Conservation (phyloP, 37 sponge, comb jelly and placozoan genomes). For the Theonella swinhoei region DNA sequence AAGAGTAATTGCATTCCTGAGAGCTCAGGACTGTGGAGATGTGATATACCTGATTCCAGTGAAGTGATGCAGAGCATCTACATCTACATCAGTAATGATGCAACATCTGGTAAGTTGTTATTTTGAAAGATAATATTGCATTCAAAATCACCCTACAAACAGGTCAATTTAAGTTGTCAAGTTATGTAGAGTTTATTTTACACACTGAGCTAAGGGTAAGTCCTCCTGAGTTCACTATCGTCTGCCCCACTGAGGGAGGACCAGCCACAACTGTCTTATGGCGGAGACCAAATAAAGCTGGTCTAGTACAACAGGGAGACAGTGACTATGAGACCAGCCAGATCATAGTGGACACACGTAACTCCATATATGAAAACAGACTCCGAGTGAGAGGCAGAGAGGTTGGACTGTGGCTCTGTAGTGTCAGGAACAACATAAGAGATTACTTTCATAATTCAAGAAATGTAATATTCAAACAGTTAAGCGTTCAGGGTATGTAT, state of each 20-base stretch:
- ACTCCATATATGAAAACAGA: not conserved
- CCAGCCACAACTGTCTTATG: too few relatives aligned
- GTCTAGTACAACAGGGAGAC: too few relatives aligned
- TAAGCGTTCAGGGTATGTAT: not conserved
- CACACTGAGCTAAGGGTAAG: not conserved
- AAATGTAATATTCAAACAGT: not conserved
- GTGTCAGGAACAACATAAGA: not conserved
- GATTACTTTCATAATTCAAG: not conserved
- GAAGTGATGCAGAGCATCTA: not conserved
- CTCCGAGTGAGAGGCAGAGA: not conserved
- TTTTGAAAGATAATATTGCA: not conserved
- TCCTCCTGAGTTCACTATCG: not conserved
- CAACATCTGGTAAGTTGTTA: not conserved
- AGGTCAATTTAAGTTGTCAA: not conserved
- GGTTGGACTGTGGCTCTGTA: not conserved
- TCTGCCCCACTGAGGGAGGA: not conserved
- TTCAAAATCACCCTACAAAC: not conserved
- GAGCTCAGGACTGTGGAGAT: not conserved
- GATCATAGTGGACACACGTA: too few relatives aligned
- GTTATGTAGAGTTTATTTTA: too few relatives aligned
- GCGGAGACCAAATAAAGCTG: too few relatives aligned
- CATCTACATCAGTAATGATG: not conserved
- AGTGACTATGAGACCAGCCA: too few relatives aligned
- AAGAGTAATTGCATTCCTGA: not conserved
- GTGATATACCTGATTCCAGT: not conserved